Conservation (phyloP, 2,888 invertebrate genomes). For the Orchesella flavescens region DNA sequence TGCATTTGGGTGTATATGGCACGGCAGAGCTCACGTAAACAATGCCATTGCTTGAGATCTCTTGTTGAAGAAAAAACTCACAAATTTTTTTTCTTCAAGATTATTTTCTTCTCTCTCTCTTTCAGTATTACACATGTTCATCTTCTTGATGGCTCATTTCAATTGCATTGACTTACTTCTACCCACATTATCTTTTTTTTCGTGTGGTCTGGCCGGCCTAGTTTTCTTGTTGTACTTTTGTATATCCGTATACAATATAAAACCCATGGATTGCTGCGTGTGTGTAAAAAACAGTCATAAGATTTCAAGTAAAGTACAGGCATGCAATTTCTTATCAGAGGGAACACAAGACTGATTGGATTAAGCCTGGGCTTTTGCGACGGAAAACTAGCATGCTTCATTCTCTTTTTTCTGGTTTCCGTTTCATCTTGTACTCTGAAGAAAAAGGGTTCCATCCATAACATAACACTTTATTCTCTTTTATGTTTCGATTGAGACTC, state of each 20-base stretch:
- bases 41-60: no score
- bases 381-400: conserved; percentile 28
- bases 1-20: no score
- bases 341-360: conserved; percentile 50
- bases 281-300: no score
- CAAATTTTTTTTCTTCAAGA: no score
- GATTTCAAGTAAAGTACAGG: no score
- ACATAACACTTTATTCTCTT: conserved; percentile 5
- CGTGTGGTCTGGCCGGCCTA: not conserved
- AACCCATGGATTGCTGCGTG: no score
- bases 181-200: not conserved
- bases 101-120: conserved; percentile 25
- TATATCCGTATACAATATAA: no score
- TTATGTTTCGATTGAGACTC: not conserved
- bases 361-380: conserved; percentile 60
- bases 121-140: not conserved
- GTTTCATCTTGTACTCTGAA: not conserved
- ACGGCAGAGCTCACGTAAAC: no score
- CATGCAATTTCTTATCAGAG: no score
- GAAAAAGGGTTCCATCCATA: not conserved
- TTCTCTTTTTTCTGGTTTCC: not conserved
- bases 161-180: conserved; percentile 29
- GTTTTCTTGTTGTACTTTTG: not conserved
- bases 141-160: conserved; percentile 35
- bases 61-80: no score